Evolutionary conservation across 2,113 vertebrate species (phyloP).

Genomic region (Pristiophorus japonicus): DNA sequence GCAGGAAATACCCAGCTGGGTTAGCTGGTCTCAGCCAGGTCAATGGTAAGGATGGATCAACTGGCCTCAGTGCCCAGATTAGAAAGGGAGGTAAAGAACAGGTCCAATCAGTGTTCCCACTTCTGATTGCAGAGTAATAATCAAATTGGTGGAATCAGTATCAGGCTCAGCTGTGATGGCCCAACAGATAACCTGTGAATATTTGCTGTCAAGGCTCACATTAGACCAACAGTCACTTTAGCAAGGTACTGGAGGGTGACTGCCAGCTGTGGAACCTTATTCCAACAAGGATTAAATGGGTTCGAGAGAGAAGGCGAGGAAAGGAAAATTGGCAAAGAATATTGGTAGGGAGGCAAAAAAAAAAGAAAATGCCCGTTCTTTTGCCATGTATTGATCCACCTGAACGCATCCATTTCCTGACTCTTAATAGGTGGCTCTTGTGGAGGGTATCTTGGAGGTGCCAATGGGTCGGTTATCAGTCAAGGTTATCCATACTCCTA

Average conservation of each 20-base stretch:
- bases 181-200: background rate
- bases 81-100: background rate
- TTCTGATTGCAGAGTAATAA: background rate
- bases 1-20: background rate
- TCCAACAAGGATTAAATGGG: too few species aligned
- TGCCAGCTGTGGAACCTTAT: too few species aligned
- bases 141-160: background rate
- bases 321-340: too few species aligned
- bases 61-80: too few species aligned
- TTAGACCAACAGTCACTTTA: too few species aligned
- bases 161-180: background rate
- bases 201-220: too few species aligned
- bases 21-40: background rate
- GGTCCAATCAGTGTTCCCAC: background rate
- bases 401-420: slow-evolving; percentile 17
- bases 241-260: too few species aligned
- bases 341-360: background rate
- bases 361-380: background rate
- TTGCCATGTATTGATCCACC: background rate
- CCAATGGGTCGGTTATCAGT: slow-evolving; percentile 63
- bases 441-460: slow-evolving; percentile 56
- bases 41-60: background rate
- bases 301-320: too few species aligned
- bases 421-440: slow-evolving; percentile 53
- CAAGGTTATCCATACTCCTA: slow-evolving; percentile 71